phyloP scores from a whole-genome alignment of 2,888 invertebrate genomes.

The Arge pagana region DNA sequence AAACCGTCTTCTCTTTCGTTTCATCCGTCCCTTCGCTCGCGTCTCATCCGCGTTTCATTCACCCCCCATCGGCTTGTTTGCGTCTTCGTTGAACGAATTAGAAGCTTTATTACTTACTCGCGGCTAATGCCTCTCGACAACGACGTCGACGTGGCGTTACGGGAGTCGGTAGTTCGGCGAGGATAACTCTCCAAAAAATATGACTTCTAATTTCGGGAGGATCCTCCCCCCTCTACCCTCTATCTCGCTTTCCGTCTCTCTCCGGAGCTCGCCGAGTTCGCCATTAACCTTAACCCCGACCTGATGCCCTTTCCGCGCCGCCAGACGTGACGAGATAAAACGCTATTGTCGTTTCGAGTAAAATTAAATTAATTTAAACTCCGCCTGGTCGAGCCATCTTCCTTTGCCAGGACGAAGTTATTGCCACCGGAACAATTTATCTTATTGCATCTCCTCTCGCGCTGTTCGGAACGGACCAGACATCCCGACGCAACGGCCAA shows the following conservation, averaged over 20 bases:
- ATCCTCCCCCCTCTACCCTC: no score
- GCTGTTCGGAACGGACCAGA: not conserved
- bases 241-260: no score
- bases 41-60: slow-evolving; percentile 13
- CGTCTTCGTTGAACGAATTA: slow-evolving; percentile 18
- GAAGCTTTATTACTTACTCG: slow-evolving; percentile 18
- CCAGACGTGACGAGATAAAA: not conserved
- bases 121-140: slow-evolving; percentile 2
- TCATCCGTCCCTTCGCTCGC: slow-evolving; percentile 13
- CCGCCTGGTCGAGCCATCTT: no score
- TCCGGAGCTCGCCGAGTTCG: no score
- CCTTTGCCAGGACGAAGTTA: no score
- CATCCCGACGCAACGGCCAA: not conserved
- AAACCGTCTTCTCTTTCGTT: slow-evolving; percentile 13
- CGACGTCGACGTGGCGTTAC: no score
- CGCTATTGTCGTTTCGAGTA: slow-evolving; percentile 3
- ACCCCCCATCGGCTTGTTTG: not conserved
- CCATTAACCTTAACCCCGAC: no score
- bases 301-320: no score
- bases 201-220: not conserved
- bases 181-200: no score
- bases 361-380: slow-evolving; percentile 10
- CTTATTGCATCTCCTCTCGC: not conserved
- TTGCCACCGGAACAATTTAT: no score
- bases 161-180: no score